A percentile compares a stretch with the other conserved stretches of the same genome.
phyloP scores from a whole-genome alignment of 2,888 invertebrate genomes.

The Cacoxenus indagator region DNA sequence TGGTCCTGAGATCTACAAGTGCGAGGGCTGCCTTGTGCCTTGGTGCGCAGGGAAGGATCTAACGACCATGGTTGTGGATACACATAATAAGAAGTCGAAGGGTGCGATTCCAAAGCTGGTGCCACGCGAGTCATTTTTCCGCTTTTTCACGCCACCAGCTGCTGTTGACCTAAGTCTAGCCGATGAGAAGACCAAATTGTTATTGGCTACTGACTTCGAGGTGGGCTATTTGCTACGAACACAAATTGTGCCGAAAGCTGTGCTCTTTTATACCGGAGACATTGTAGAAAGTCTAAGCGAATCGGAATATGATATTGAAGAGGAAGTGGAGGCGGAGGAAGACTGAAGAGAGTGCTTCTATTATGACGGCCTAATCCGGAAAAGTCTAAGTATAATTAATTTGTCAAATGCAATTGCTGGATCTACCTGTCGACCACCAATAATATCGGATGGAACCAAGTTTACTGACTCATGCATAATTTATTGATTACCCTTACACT shows the following conservation, averaged over 20 bases:
- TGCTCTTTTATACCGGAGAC: constrained; percentile 53
- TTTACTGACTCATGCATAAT: too few species aligned
- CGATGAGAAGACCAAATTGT: constrained; percentile 49
- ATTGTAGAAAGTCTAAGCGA: constrained; percentile 46
- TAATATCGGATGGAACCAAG: too few species aligned
- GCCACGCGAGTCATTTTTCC: constrained; percentile 51
- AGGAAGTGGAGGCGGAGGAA: neutral
- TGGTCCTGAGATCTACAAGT: constrained; percentile 51
- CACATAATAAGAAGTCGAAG: neutral
- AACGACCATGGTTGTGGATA: constrained; percentile 42
- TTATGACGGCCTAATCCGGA: too few species aligned
- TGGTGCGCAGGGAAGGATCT: constrained; percentile 49
- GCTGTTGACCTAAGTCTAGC: constrained; percentile 46
- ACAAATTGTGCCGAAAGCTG: constrained; percentile 51
- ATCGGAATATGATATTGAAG: neutral
- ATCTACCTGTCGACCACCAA: too few species aligned
- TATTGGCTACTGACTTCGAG: constrained; percentile 48
- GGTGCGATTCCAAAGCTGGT: constrained; percentile 37
- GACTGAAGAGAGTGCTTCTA: too few species aligned
- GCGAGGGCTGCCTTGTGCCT: constrained; percentile 51
- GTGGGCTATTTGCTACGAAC: constrained; percentile 51
- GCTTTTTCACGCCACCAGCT: constrained; percentile 50
- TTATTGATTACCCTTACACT: too few species aligned
- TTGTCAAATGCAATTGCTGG: too few species aligned
- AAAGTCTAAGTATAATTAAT: too few species aligned